phyloP scores from a whole-genome alignment of 2,888 invertebrate species.

The Chesias legatella region DNA sequence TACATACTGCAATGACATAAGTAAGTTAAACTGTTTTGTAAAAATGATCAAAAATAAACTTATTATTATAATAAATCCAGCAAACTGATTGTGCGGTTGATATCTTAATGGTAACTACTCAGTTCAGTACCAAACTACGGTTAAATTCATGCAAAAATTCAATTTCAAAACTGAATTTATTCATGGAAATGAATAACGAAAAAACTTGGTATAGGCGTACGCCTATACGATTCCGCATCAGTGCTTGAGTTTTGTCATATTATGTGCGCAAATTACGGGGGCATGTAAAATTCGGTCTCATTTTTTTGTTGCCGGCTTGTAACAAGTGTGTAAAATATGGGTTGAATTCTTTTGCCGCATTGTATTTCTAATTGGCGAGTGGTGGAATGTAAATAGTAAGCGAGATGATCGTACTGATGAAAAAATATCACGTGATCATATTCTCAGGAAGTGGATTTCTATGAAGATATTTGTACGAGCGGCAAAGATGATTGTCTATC shows the following conservation, averaged over 20 bases:
- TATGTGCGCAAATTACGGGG: slow-evolving; percentile 9
- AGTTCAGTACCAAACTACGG: too few relatives aligned
- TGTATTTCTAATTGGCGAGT: slow-evolving; percentile 13
- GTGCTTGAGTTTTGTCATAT: slow-evolving; percentile 7
- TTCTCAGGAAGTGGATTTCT: slow-evolving; percentile 7
- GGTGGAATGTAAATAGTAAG: slow-evolving; percentile 1
- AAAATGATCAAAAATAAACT: too few relatives aligned
- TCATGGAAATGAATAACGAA: too few relatives aligned
- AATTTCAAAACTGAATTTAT: too few relatives aligned
- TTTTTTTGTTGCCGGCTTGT: slow-evolving; percentile 13
- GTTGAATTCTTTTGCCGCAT: slow-evolving; percentile 16
- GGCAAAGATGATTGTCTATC: background rate
- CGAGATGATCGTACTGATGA: slow-evolving; percentile 4
- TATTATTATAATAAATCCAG: too few relatives aligned
- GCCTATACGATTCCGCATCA: slow-evolving; percentile 7
- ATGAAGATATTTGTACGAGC: too few relatives aligned
- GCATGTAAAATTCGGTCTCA: slow-evolving; percentile 14
- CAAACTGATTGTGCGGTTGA: too few relatives aligned
- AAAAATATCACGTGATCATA: slow-evolving; percentile 8
- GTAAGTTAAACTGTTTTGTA: too few relatives aligned
- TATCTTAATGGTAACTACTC: too few relatives aligned
- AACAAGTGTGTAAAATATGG: slow-evolving; percentile 31
- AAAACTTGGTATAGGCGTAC: too few relatives aligned
- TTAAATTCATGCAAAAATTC: too few relatives aligned
- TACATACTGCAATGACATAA: too few relatives aligned